Evolutionary conservation across 2,888 invertebrate species (phyloP), one percentile per base, ranked within the genome.

Genomic region (Odontocolon sp.): DNA sequence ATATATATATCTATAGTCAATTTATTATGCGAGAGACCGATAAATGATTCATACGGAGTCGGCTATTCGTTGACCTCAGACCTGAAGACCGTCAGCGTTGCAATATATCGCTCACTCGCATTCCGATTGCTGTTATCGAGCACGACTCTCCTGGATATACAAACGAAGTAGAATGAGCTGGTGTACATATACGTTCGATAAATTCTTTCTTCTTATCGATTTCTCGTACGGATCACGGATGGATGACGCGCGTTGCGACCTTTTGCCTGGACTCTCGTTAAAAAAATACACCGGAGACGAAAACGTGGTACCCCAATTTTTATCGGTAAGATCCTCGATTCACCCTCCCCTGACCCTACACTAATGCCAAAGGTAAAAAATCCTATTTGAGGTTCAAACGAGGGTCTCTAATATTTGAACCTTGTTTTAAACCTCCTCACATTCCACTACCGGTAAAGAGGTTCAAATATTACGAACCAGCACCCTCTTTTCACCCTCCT

Each of bases 161-260:
- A 11, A 33, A 38, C n/a, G 26, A n/a, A 26, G 26, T 26, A 9
- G 26, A 4, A 59, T 28, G 26, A 26, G 40, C 26, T 6, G 6
- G 59, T 26, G 11, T 14, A 9, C 40, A 59, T 59, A n/a, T 28
- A 16, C 42, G 9, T 40, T 42, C 26, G 59, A 59, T 42, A 26
- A 42, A 59, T 42, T 40, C 40, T 5, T 16, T 26, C 38, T 26
- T 59, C 6, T 52, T 42, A 47, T 42, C 18, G 26, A 38, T 33
- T 14, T 56, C 28, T 31, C n/a, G n/a, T n/a, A n/a, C n/a, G n/a
- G 59, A 11, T 36, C 23, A 54, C 54, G 31, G 23, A n/a, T n/a
- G n/a, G 54, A 45, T 63, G 54, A 64, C 61, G 63, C 54, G 63
- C 26, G 45, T 36, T 36, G 42, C 54, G 59, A 54, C 64, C 61